A percentile compares a stretch with the other conserved stretches of the same genome.
These are phyloP conservation scores for Amblyjoppa fuscipennis DNA, from an alignment of 2,888 invertebrate species.

Conservation along the genomic window DNA sequence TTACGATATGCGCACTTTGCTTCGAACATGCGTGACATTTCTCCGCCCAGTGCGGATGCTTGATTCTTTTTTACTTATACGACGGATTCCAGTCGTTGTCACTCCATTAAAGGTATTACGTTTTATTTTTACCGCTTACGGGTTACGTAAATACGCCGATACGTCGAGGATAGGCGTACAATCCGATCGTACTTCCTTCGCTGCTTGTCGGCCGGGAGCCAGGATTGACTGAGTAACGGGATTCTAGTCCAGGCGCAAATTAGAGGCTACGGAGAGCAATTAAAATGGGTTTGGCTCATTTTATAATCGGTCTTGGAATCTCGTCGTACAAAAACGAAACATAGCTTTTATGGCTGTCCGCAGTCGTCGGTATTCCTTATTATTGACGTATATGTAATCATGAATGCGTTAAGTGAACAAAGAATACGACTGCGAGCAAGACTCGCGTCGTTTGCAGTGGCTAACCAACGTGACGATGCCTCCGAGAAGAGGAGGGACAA, in stretches of 20 bases:
- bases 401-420: conserved; percentile 48
- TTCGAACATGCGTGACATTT: neutral
- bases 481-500: conserved; percentile 41
- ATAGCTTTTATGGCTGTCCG: neutral
- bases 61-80: neutral
- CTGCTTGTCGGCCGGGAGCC: neutral
- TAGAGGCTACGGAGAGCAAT: neutral
- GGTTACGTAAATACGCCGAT: neutral
- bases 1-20: neutral
- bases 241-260: conserved; percentile 11
- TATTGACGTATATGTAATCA: conserved; percentile 1
- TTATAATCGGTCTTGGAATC: neutral
- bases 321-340: neutral
- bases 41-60: neutral
- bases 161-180: neutral
- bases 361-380: neutral
- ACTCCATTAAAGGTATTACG: neutral
- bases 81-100: neutral
- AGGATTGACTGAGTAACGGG: neutral
- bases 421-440: conserved; percentile 29
- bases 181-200: neutral
- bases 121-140: neutral
- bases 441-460: neutral
- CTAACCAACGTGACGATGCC: conserved; percentile 41
- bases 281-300: conserved; percentile 17